phyloP scores from a whole-genome alignment of 2,113 vertebrate species.

The Eurystomus gularis region DNA sequence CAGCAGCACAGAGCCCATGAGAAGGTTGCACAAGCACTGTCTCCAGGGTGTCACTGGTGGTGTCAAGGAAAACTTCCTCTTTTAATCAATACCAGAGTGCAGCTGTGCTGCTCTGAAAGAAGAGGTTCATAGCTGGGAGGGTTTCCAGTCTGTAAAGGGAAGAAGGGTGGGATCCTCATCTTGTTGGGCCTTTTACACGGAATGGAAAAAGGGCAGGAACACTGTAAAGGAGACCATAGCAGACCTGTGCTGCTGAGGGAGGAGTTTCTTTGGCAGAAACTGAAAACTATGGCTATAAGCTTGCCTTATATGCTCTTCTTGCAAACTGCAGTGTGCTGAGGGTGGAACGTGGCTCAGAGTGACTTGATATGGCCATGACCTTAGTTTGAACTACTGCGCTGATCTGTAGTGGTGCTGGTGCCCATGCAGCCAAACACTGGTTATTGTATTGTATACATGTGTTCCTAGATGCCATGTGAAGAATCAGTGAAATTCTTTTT shows the following conservation, averaged over 20 bases:
- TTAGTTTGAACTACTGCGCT: neutral
- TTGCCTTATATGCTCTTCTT: neutral
- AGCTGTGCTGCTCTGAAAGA: neutral
- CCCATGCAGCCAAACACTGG: neutral
- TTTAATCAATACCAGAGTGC: conserved; percentile 62
- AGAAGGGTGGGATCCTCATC: neutral
- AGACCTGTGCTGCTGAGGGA: neutral
- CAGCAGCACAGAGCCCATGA: neutral
- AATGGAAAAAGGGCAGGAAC: neutral
- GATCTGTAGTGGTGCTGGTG: neutral
- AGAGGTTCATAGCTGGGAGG: neutral
- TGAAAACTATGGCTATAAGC: neutral
- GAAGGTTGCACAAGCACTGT: conserved; percentile 57
- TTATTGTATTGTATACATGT: neutral
- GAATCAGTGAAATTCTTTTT: neutral
- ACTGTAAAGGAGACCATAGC: accelerated
- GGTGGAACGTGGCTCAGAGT: neutral
- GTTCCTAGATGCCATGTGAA: neutral
- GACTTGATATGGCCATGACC: neutral
- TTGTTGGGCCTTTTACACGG: neutral
- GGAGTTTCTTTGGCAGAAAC: neutral
- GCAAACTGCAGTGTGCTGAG: neutral
- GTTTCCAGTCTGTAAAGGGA: neutral
- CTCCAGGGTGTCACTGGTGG: conserved; percentile 75
- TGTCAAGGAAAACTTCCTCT: conserved; percentile 83